Percentiles rank a stretch among this genome's conserved stretches.
phyloP scores from a whole-genome alignment of 2,797 vertebrate species.

The Acipenser ruthenus region DNA sequence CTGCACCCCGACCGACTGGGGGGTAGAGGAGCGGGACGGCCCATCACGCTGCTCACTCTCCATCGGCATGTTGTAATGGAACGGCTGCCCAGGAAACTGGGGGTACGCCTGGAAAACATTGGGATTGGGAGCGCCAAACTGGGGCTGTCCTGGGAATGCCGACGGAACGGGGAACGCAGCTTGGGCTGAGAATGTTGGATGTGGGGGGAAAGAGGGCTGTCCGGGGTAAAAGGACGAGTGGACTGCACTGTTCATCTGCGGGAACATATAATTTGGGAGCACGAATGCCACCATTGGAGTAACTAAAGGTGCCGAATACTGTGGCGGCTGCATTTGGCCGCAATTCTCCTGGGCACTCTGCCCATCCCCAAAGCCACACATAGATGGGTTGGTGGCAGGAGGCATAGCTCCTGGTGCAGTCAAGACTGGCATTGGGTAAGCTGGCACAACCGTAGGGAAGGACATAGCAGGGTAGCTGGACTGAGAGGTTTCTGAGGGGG shows the following conservation, averaged over 20 bases:
- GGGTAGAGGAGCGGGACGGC: constrained; percentile 54
- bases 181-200: constrained; percentile 43
- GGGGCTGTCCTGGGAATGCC: constrained; percentile 40
- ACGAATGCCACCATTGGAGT: constrained; percentile 77
- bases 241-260: constrained; percentile 48
- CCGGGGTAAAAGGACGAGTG: constrained; percentile 55
- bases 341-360: constrained; percentile 44
- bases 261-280: constrained; percentile 72
- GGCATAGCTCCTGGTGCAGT: constrained; percentile 50
- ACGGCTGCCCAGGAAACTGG: constrained; percentile 49
- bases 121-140: constrained; percentile 42
- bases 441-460: constrained; percentile 68
- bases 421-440: constrained; percentile 72
- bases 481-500: constrained; percentile 73
- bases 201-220: constrained; percentile 36
- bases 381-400: constrained; percentile 42
- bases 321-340: constrained; percentile 44
- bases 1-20: constrained; percentile 38
- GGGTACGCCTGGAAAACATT: constrained; percentile 51
- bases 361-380: constrained; percentile 52
- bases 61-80: constrained; percentile 44
- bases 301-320: constrained; percentile 64
- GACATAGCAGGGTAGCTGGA: constrained; percentile 66
- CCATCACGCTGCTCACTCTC: constrained; percentile 51
- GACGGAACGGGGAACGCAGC: constrained; percentile 39